Evolutionary conservation across 2,113 vertebrate species (phyloP), one percentile per base, ranked within the genome.

Genomic region (Lagopus leucura): DNA sequence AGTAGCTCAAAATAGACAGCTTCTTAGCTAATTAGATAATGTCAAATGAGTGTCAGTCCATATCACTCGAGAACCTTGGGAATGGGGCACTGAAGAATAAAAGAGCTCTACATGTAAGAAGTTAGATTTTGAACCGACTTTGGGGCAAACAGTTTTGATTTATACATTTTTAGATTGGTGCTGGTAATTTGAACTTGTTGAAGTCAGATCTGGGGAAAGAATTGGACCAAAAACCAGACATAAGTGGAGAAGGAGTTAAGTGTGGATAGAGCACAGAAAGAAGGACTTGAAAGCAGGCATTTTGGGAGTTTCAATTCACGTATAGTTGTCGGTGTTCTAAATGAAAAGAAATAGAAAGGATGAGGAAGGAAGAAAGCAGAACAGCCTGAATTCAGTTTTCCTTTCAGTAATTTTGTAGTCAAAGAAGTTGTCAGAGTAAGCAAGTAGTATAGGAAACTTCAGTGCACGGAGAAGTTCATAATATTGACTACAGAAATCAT

Each of bases 391-490:
- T 60, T 89, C 3, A 25, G 3, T 25, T 90, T 22, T 5, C 6
- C 13, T 48, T 82, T 54, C 34, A 13, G 1, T 38, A 47, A 43
- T 80, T 73, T 64, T 11, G 8, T 36, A 8, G 32, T 88, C 42
- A 58, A 47, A 25, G 19, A 77, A 50, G 38, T 36, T 32, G 5
- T 19, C 52, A 74, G 36, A 81, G 18, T 45, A 64, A 48, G 28
- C 14, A 71, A 15, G 11, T 30, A 38, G 13, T 8, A 11, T 8
- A 76, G 42, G 60, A 70, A 63, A 15, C 11, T n/a, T 55, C 1
- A 48, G 30, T 42, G 34, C 7, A 0, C 52, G 38, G 45, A 70
- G 58, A 1, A 0, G 3, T 73, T 10, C 25, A 4, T 85, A 42
- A 21, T 13, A 42, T 1, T 60, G 38, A 14, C 15, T 77, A 8